A percentile compares a stretch with the other conserved stretches of the same genome.
Evolutionary conservation across 2,113 vertebrate genomes (phyloP).

Genomic region (Nycticebus coucang): DNA sequence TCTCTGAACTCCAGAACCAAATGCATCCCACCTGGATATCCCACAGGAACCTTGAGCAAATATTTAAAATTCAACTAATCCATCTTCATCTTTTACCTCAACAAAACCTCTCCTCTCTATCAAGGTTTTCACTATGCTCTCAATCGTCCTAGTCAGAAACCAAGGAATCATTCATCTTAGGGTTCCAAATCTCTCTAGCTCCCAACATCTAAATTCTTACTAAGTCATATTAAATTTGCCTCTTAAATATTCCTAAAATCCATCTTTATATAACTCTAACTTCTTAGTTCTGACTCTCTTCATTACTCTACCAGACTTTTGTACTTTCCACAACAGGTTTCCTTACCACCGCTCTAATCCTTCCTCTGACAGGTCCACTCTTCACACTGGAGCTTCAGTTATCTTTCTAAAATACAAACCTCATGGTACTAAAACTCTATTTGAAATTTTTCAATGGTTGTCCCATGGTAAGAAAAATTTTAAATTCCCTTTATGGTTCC

Average conservation of each 20-base stretch:
- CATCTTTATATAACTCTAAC: background rate
- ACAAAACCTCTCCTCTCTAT: background rate
- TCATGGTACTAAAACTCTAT: background rate
- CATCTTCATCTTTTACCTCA: background rate
- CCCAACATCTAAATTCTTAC: background rate
- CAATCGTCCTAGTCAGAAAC: background rate
- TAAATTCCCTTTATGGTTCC: background rate
- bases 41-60: background rate
- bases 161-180: background rate
- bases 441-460: background rate
- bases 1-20: background rate
- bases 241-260: background rate
- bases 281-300: background rate
- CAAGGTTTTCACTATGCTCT: background rate
- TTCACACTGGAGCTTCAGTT: background rate
- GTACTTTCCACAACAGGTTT: background rate
- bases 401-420: constrained; percentile 35
- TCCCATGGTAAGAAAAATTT: background rate
- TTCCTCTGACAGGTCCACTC: background rate
- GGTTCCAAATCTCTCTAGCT: background rate
- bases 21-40: background rate
- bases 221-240: background rate
- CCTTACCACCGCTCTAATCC: background rate
- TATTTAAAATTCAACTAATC: background rate
- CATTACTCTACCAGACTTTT: background rate